phyloP scores from a whole-genome alignment of 2,888 invertebrate species.

The Leptarthrus brevirostris region DNA sequence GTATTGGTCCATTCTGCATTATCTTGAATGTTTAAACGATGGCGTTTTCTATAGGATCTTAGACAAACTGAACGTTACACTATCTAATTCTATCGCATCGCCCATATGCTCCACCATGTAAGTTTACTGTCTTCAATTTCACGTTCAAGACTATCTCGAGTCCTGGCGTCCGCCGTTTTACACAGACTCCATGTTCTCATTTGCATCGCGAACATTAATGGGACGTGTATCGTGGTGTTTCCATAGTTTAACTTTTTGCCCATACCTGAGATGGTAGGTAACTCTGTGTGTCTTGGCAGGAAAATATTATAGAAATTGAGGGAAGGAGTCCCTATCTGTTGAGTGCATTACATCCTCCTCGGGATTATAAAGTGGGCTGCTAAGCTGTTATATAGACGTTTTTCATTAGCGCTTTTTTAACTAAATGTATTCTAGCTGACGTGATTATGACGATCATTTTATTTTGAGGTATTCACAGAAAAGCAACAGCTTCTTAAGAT shows the following conservation, averaged over 20 bases:
- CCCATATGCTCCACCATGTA: slow-evolving; percentile 44
- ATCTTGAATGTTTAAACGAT: slow-evolving; percentile 36
- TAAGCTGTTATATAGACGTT: too few relatives aligned
- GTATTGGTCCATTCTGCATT: slow-evolving; percentile 36
- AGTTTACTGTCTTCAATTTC: slow-evolving; percentile 48
- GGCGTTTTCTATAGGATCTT: slow-evolving; percentile 33
- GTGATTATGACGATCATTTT: too few relatives aligned
- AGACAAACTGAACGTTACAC: slow-evolving; percentile 25
- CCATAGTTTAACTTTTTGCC: slow-evolving; percentile 35
- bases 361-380: too few relatives aligned
- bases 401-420: too few relatives aligned
- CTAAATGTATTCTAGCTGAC: too few relatives aligned
- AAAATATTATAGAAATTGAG: too few relatives aligned
- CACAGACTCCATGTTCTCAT: slow-evolving; percentile 21
- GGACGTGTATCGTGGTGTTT: slow-evolving; percentile 40
- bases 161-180: not conserved
- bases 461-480: too few relatives aligned
- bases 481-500: too few relatives aligned
- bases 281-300: too few relatives aligned
- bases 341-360: too few relatives aligned
- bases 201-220: slow-evolving; percentile 47
- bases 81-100: slow-evolving; percentile 17
- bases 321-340: too few relatives aligned
- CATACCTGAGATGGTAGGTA: too few relatives aligned
- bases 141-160: slow-evolving; percentile 21